Evolutionary conservation across 2,888 invertebrate species (phyloP).

Genomic region (Amblyjoppa proteus): DNA sequence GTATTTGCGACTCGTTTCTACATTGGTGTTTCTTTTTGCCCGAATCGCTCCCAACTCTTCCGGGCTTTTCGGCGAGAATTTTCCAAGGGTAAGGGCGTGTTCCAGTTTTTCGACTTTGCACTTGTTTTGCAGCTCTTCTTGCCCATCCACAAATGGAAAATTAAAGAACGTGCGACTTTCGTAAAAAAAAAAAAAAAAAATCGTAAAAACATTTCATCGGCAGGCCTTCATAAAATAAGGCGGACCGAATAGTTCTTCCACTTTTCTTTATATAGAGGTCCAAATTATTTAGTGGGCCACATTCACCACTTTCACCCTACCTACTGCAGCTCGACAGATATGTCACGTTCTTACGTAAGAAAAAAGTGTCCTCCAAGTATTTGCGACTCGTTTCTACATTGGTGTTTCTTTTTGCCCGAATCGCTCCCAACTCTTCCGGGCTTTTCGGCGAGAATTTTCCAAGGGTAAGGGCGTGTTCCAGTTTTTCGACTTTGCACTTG

Average conservation of each 20-base stretch:
- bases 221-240: too few species aligned
- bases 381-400: neutral
- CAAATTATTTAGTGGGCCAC: too few species aligned
- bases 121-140: too few species aligned
- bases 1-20: neutral
- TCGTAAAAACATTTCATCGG: too few species aligned
- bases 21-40: constrained; percentile 17
- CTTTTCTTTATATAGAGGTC: too few species aligned
- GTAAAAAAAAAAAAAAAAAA: too few species aligned
- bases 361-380: neutral
- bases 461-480: constrained; percentile 63
- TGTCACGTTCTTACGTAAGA: too few species aligned
- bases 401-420: constrained; percentile 12
- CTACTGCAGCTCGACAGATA: too few species aligned
- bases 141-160: too few species aligned
- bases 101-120: constrained; percentile 63
- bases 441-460: constrained; percentile 49
- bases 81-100: constrained; percentile 64
- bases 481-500: constrained; percentile 24
- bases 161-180: too few species aligned
- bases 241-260: too few species aligned
- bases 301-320: too few species aligned
- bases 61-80: constrained; percentile 49
- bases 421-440: constrained; percentile 48
- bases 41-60: constrained; percentile 39